Base-by-base conservation (phyloP, 2,888 invertebrate genomes). In the Slavum lentiscoides region DNA sequence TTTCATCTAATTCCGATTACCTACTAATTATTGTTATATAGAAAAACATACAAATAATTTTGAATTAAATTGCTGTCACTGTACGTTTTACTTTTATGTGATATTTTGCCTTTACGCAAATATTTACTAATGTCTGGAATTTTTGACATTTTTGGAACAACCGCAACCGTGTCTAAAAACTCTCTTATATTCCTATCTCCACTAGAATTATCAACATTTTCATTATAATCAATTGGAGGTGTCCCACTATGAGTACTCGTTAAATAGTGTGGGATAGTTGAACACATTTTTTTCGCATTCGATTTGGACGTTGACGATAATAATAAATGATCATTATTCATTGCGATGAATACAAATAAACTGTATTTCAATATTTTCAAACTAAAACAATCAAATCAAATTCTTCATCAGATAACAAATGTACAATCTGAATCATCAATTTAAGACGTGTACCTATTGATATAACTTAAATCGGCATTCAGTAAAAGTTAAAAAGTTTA, bases 111-210 rank as follows among this genome's bases (percentile, higher is more conserved):
- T 17, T 17, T 70, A 15, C 30, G 55, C 30, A 70, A 53, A 19
- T 55, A 70, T 70, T 70, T 70, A 30, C 37, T 19, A 0, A 70
- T 58, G 23, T 70, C 37, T 1, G 69, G 69, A 19, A 70, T 55
- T 70, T 58, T 70, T 2, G 55, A 17, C 53, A 55, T 8, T 55
- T 55, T 30, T 19, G 72, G 80, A 23, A 80, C 64, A 19, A 43
- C 58, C 4, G 72, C 39, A 13, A 64, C 64, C 1, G 80, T 72
- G 11, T 80, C 64, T 7, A 80, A 30, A 43, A 80, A 72, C 64
- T 55, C 37, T 43, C 55, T 55, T 9, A 62, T 70, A 21, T 30
- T 30, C 30, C 30, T 30, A 30, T 72, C 70, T 8, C 64, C 39
- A 6, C 1, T 5, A 2, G 37, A 72, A 15, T 30, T 30, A 30